A percentile compares a stretch with the other conserved stretches of the same genome.
phyloP scores from a whole-genome alignment of 2,113 vertebrate species.

The Arizona elegans region DNA sequence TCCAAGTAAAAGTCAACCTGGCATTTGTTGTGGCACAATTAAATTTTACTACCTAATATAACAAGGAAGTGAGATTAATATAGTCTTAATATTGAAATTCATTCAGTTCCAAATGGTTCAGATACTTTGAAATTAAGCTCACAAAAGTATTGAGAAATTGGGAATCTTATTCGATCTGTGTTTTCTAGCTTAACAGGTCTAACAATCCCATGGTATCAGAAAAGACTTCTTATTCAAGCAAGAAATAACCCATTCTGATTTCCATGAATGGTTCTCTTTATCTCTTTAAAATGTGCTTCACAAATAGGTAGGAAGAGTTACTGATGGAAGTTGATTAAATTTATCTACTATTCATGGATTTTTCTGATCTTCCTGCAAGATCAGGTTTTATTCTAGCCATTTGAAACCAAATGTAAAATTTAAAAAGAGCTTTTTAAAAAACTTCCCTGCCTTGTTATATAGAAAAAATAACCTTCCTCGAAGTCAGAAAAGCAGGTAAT shows the following conservation, averaged over 20 bases:
- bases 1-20: neutral
- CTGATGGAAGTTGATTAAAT: neutral
- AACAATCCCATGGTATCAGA: neutral
- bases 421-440: neutral
- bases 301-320: neutral
- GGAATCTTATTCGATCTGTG: neutral
- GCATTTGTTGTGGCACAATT: neutral
- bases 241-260: neutral
- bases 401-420: neutral
- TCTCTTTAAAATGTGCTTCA: neutral
- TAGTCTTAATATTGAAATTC: conserved; percentile 1
- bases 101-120: neutral
- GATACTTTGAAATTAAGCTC: neutral
- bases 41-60: neutral
- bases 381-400: neutral
- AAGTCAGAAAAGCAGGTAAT: neutral
- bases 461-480: neutral
- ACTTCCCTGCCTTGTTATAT: neutral
- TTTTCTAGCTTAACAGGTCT: neutral
- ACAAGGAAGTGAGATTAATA: neutral
- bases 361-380: neutral
- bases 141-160: neutral
- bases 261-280: neutral
- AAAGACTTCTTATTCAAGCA: neutral
- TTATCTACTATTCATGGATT: neutral